Evolutionary conservation across 1,140 invertebrate species (phyloP).

Genomic region (Patella vulgata): DNA sequence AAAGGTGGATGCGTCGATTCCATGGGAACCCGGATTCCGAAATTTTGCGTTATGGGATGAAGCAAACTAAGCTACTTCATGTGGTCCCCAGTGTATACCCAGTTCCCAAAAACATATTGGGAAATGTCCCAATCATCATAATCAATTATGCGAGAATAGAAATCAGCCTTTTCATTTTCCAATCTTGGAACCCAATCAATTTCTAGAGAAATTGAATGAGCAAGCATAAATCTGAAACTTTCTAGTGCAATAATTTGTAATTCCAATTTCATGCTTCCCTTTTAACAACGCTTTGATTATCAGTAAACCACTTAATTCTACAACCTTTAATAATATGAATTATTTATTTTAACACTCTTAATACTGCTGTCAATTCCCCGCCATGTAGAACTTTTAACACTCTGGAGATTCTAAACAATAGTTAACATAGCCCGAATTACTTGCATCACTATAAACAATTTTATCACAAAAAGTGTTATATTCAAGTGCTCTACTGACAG

Average conservation of each 20-base stretch:
- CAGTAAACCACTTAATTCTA: constrained; percentile 23
- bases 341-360: background rate
- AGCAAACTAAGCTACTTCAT: constrained; percentile 24
- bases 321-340: constrained; percentile 1
- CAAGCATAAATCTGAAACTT: constrained; percentile 12
- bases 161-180: constrained; percentile 23
- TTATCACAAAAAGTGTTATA: too few species aligned
- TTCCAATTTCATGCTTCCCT: constrained; percentile 14
- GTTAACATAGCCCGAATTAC: constrained; percentile 10
- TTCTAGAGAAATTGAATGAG: constrained; percentile 13
- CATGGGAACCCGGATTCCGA: background rate
- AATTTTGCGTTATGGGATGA: constrained; percentile 21
- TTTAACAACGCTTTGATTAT: constrained; percentile 25
- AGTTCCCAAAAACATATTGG: background rate
- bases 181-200: constrained; percentile 19
- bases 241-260: constrained; percentile 17
- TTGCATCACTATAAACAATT: constrained; percentile 9
- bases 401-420: constrained; percentile 11
- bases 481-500: too few species aligned
- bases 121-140: constrained; percentile 27
- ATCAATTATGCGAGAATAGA: constrained; percentile 16
- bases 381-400: constrained; percentile 12
- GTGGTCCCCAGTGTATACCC: background rate
- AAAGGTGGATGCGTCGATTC: constrained; percentile 18
- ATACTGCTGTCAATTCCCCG: constrained; percentile 6